Evolutionary conservation across 1,140 invertebrate genomes (phyloP), one percentile per base, ranked within the genome.

Genomic region (Hylyphantes graminicola): DNA sequence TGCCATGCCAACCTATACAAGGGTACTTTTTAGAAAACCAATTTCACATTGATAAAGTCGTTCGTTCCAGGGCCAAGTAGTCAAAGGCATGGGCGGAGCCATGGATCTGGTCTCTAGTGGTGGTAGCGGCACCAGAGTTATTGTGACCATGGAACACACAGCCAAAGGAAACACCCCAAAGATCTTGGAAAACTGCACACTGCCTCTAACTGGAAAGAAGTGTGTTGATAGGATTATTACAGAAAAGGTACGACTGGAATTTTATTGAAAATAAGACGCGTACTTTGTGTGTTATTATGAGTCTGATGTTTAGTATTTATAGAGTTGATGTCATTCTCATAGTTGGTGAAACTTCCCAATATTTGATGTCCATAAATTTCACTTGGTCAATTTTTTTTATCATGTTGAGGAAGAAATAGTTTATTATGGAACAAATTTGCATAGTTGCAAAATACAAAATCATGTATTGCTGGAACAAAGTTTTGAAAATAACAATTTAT

Each of bases 71-170:
- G 96, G 96, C 68, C 97, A 96, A 91, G 91, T 99, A 90, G 97
- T 99, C 0, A 99, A 99, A 91, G 98, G 98, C 63, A 99, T 99
- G 97, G 98, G 98, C 63, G 98, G 98, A 35, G 98, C 98, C 0
- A 99, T 99, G 98, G 98, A 99, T 90, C 91, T 99, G 54, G 97
- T 99, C 17, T 94, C 96, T 12, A 90, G 90, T 64, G 93, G 95
- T 65, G 85, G 86, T 7, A 92, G 92, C 19, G 89, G 89, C 61
- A 98, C 97, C 0, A 98, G 96, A 92, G 98, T 99, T 0, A 93
- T 99, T 13, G 94, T 99, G 0, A 97, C 96, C 10, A 99, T 99
- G 98, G 98, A 99, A 89, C 98, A 99, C 89, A 94, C 93, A 61
- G 93, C 97, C 3, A 98, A 98, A 89, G 93, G 95, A 89, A 97